A percentile compares a stretch with the other conserved stretches of the same genome.
Conservation (phyloP, 1,140 invertebrate species). For the Tyrophagus putrescentiae region DNA sequence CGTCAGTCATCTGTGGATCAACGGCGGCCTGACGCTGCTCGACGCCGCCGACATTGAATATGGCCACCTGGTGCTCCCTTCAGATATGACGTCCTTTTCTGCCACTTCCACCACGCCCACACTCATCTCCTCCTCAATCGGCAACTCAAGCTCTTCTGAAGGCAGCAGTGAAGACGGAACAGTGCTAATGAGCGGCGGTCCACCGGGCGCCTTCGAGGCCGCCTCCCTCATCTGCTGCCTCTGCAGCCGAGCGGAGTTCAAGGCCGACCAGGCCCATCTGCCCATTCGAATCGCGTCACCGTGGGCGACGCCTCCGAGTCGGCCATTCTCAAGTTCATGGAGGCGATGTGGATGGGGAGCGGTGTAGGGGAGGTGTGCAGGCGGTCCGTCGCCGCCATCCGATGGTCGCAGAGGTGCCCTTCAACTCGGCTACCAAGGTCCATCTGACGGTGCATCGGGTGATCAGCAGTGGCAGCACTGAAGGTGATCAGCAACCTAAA, state of each 20-base stretch:
- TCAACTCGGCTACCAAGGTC: constrained; percentile 43
- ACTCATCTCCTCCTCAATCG: neutral
- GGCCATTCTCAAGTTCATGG: constrained; percentile 89
- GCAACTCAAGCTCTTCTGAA: neutral
- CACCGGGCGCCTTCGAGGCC: constrained; percentile 28
- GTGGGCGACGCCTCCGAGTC: constrained; percentile 81
- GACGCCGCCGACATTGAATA: constrained; percentile 21
- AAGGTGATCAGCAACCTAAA: constrained; percentile 36
- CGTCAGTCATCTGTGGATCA: constrained; percentile 22
- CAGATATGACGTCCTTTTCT: neutral
- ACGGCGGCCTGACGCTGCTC: neutral
- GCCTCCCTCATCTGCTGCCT: constrained; percentile 29
- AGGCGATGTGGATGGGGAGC: constrained; percentile 78
- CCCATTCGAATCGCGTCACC: constrained; percentile 42
- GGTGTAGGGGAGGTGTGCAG: constrained; percentile 32
- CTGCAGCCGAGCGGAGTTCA: constrained; percentile 31
- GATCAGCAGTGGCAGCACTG: constrained; percentile 30
- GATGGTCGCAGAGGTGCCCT: constrained; percentile 34
- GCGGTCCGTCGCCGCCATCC: constrained; percentile 24
- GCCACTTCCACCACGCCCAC: neutral
- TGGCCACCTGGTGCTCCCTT: constrained; percentile 35
- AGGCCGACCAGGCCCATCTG: constrained; percentile 27
- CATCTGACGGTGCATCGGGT: constrained; percentile 32
- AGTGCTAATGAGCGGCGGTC: neutral
- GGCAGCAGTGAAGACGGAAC: neutral